Evolutionary conservation across 1,140 invertebrate species (phyloP), one percentile per base, ranked within the genome.

Genomic region (Drosophila sturtevanti): DNA sequence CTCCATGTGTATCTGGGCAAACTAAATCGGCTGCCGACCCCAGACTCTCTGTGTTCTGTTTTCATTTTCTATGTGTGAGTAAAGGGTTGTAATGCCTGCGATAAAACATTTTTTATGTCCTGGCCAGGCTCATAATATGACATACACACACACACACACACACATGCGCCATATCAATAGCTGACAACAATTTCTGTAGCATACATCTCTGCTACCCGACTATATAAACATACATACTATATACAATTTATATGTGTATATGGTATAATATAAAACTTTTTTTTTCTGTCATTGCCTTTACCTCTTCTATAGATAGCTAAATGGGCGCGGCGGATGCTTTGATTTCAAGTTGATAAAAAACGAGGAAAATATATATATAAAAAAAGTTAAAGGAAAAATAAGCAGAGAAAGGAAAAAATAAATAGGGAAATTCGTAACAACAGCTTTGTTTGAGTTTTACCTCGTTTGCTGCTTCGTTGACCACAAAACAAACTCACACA

Each of bases 401-500:
- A 35, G 18, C 34, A 48, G 18, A 24, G 63, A 60, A 51, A 55
- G 65, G 62, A 67, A 71, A 64, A 72, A 63, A 27, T 59, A 18
- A 62, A 62, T 54, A 72, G 63, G 63, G 76, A 79, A 82, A 84
- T 68, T 74, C 9, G 16, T 48, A 21, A 48, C 41, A 16, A 48
- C 41, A 48, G 41, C 41, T 48, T 48, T 48, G 41, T 48, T 48
- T 48, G 41, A 48, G 41, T 48, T 48, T 48, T 48, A 48, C 60
- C 56, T 85, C 82, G 77, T 77, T 85, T 85, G 66, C 81, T 81
- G 81, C 81, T 86, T 81, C 77, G 81, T 69, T 85, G 68, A 54
- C 31, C 74, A 72, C 67, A 78, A 77, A 76, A 69, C 48, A 41
- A 54, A 37, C 34, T 21, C 62, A 62, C 55, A 44, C 62, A 67